A percentile compares a stretch with the other conserved stretches of the same genome.
Evolutionary conservation across 2,888 invertebrate genomes (phyloP).

Genomic region (Drosophila macrothrix): DNA sequence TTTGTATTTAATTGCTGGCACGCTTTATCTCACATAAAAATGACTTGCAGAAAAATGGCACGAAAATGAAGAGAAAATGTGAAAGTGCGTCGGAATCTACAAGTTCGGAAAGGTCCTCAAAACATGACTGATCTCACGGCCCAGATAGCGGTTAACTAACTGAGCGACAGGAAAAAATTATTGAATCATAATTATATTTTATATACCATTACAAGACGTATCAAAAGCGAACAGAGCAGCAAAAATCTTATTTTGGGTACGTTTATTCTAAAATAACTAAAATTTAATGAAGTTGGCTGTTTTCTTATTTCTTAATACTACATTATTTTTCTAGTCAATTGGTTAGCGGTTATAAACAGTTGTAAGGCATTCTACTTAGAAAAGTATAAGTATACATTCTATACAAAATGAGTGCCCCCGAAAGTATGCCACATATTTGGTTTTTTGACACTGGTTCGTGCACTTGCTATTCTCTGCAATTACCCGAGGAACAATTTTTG

Average conservation of each 20-base stretch:
- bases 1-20: neutral
- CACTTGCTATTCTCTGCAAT: neutral
- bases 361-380: neutral
- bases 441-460: neutral
- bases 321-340: neutral
- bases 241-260: neutral
- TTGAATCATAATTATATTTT: neutral
- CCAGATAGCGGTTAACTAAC: neutral
- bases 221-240: neutral
- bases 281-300: neutral
- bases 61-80: neutral
- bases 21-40: neutral
- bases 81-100: neutral
- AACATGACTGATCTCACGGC: neutral
- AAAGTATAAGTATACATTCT: neutral
- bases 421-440: neutral
- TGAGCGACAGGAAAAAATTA: neutral
- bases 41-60: neutral
- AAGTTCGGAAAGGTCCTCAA: neutral
- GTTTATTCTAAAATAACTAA: neutral
- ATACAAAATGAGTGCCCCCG: neutral
- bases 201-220: too few relatives aligned
- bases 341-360: neutral
- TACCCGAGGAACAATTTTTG: neutral
- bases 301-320: neutral